Percentiles rank a stretch among this genome's conserved stretches.
Conservation (phyloP, 2,888 invertebrate species). For the Sinopyrophorus schimmeli region DNA sequence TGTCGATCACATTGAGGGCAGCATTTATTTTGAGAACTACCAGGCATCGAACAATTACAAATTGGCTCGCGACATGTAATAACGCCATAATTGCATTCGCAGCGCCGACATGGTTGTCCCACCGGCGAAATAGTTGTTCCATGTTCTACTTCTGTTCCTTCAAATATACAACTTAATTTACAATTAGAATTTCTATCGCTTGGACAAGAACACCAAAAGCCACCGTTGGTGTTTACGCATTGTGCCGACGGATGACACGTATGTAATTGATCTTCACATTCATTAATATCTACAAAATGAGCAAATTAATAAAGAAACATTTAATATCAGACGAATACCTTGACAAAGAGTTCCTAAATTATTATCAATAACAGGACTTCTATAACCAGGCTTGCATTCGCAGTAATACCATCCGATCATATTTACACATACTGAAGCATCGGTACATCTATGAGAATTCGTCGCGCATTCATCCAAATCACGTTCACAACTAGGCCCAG, state of each 20-base stretch:
- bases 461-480: constrained; percentile 85
- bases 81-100: constrained; percentile 63
- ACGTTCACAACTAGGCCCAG: constrained; percentile 79
- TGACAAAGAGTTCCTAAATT: constrained; percentile 68
- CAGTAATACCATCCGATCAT: constrained; percentile 91
- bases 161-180: constrained; percentile 75
- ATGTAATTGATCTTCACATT: constrained; percentile 75
- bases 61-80: constrained; percentile 68
- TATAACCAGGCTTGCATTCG: constrained; percentile 79
- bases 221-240: constrained; percentile 80
- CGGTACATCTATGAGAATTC: constrained; percentile 71
- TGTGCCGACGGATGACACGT: constrained; percentile 79
- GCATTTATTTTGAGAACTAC: constrained; percentile 64
- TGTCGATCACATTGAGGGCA: constrained; percentile 81
- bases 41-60: constrained; percentile 68
- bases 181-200: constrained; percentile 58
- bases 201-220: constrained; percentile 77
- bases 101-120: constrained; percentile 57
- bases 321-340: constrained; percentile 55
- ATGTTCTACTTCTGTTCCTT: constrained; percentile 65
- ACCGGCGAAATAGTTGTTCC: constrained; percentile 59
- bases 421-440: constrained; percentile 80
- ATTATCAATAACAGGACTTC: constrained; percentile 61
- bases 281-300: constrained; percentile 72
- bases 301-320: neutral